Evolutionary conservation across 2,113 vertebrate species (phyloP), one percentile per base, ranked within the genome.

Genomic region (Pao palembangensis): DNA sequence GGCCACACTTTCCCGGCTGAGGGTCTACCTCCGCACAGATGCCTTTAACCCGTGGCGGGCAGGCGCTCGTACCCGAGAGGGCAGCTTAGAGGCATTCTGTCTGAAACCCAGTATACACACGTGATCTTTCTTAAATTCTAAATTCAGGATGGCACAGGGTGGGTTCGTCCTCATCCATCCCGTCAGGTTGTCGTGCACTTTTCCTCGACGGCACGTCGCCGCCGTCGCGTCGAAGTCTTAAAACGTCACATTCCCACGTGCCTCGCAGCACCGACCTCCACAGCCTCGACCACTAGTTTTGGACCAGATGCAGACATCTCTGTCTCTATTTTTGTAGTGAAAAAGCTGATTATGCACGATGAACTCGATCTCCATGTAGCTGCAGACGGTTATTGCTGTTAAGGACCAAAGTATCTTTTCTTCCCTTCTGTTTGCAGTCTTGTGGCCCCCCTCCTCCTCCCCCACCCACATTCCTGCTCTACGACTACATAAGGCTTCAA

Each of bases 381-480:
- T 80, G 65, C 84, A 76, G 71, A 87, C 61, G 72, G 83, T 84
- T 88, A 78, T 80, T 85, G 78, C 80, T 88, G 83, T 85, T 77
- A 73, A 80, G 88, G 84, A 88, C 88, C 87, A 90, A 90, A 90
- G 88, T 84, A 77, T 78, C 72, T 78, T 79, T 67, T 59, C 66
- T 66, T 64, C 65, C 65, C 54, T 75, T 61, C 74, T 71, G 64
- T 81, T 82, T 76, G 56, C 74, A 64, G 71, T 54, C 55, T 75
- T 73, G 65, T 75, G 62, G 44, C 60, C 61, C 80, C 52, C 54
- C 42, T 18, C 19, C 46, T 3, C 46, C 46, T 7, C 3, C 16
- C 46, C 16, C 15, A 17, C 46, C 8, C 69, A 68, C 61, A 64
- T 75, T 78, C 64, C 64, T 55, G 28, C 56, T 57, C 44, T 50